phyloP scores from a whole-genome alignment of 2,888 invertebrate species.

The Epirrhoe alternata region DNA sequence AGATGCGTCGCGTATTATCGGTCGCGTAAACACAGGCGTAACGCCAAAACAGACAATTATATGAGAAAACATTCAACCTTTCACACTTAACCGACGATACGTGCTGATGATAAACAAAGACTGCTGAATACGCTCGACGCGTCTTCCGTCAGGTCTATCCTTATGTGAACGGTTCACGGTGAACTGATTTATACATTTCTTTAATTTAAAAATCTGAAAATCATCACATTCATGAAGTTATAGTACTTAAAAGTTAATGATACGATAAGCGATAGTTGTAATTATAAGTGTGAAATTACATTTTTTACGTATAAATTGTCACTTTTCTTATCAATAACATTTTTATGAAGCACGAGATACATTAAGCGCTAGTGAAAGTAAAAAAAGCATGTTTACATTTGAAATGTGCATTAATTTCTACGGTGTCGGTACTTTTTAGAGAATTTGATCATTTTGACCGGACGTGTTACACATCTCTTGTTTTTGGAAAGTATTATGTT shows the following conservation, averaged over 20 bases:
- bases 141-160: too few species aligned
- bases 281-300: background rate
- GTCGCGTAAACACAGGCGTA: too few species aligned
- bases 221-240: background rate
- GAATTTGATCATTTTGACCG: constrained; percentile 10
- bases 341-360: constrained; percentile 1
- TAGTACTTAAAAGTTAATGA: background rate
- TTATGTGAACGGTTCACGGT: too few species aligned
- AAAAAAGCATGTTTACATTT: constrained; percentile 12
- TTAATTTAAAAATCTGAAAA: background rate
- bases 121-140: too few species aligned
- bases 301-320: background rate
- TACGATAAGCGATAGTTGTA: background rate
- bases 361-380: constrained; percentile 19
- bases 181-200: background rate
- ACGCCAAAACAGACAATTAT: too few species aligned
- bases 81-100: too few species aligned
- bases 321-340: constrained; percentile 6
- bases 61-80: too few species aligned
- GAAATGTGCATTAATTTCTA: constrained; percentile 8
- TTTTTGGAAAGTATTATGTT: constrained; percentile 22
- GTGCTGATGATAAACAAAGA: too few species aligned
- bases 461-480: constrained; percentile 17
- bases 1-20: too few species aligned
- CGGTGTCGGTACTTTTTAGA: constrained; percentile 5